Evolutionary conservation across 2,113 vertebrate genomes (phyloP), one percentile per base, ranked within the genome.

Genomic region (Saccopteryx leptura): DNA sequence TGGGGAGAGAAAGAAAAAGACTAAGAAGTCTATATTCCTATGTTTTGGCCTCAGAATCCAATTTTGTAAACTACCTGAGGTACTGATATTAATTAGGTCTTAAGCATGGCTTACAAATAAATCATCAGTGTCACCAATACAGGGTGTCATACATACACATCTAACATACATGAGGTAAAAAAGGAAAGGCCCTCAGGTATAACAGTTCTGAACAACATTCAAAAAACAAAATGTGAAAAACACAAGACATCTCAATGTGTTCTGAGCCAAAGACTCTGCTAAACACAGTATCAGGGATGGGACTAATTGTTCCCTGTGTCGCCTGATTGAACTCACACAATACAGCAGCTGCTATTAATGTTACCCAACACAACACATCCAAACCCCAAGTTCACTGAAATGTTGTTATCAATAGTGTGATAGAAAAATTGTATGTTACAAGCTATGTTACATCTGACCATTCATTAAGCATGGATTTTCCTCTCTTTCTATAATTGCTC

Each of bases 61-160:
- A 58, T 54, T 85, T 94, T 24, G 82, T 58, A 3, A 66, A 28
- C 66, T 13, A 66, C 28, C 0, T 10, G 0, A 97, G 90, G 76
- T 1, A 1, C 24, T 98, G 96, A 96, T 46, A 97, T 94, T 94
- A 98, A 97, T 97, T 98, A 96, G 84, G 90, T 94, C 90, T 96
- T 96, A 97, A 94, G 66, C 94, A 98, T 93, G 78, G 56, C 9
- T 72, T 93, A 31, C 94, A 94, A 33, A 39, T 96, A 85, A 95
- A 52, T 96, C 48, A 74, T 83, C 46, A 24, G 1, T 95, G 69
- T 95, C 52, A 48, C 71, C 21, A 61, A n/a, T 63, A 74, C 52
- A 7, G 18, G 0, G 19, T 31, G 15, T 65, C 33, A 21, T 31
- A 83, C 14, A n/a, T n/a, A 17, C 33, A 83, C 18, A 50, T 61